Percentiles rank a stretch among this genome's conserved stretches.
Evolutionary conservation across 2,888 invertebrate species (phyloP).

Genomic region (Caenorhabditis drosophilae): DNA sequence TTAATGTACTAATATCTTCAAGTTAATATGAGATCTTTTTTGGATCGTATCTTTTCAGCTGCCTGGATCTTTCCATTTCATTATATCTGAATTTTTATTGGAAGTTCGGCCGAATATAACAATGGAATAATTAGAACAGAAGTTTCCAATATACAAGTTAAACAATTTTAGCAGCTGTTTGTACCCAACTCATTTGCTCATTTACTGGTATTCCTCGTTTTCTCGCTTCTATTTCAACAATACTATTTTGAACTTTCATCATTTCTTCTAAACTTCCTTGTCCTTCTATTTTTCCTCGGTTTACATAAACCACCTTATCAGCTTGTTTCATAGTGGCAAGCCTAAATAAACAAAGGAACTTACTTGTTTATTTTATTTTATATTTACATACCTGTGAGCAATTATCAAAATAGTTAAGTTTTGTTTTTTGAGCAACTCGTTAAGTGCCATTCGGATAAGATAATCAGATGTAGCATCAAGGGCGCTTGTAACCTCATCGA

Average conservation of each 20-base stretch:
- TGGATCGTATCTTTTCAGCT: no score
- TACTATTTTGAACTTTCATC: slow-evolving; percentile 78
- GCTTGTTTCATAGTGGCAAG: slow-evolving; percentile 72
- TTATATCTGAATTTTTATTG: no score
- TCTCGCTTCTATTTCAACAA: slow-evolving; percentile 63
- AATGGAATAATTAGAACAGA: no score
- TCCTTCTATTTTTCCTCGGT: slow-evolving; percentile 82
- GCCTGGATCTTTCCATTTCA: no score
- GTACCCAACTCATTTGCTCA: slow-evolving; percentile 32
- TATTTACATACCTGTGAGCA: no score
- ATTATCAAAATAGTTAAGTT: slow-evolving; percentile 60
- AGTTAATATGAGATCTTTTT: no score
- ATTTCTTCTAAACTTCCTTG: slow-evolving; percentile 81
- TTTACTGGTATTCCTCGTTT: slow-evolving; percentile 31
- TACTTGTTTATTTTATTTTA: no score
- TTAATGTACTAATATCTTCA: no score
- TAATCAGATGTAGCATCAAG: slow-evolving; percentile 59
- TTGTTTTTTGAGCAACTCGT: slow-evolving; percentile 47
- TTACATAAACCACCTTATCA: slow-evolving; percentile 85
- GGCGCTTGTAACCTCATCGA: slow-evolving; percentile 87
- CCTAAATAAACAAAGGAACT: no score
- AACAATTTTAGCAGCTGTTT: slow-evolving; percentile 13
- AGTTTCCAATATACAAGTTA: background rate
- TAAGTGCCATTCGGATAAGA: slow-evolving; percentile 46
- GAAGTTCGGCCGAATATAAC: no score